Evolutionary conservation across 2,797 vertebrate genomes (phyloP), one percentile per base, ranked within the genome.

Genomic region (Lindbergichthys nudifrons): DNA sequence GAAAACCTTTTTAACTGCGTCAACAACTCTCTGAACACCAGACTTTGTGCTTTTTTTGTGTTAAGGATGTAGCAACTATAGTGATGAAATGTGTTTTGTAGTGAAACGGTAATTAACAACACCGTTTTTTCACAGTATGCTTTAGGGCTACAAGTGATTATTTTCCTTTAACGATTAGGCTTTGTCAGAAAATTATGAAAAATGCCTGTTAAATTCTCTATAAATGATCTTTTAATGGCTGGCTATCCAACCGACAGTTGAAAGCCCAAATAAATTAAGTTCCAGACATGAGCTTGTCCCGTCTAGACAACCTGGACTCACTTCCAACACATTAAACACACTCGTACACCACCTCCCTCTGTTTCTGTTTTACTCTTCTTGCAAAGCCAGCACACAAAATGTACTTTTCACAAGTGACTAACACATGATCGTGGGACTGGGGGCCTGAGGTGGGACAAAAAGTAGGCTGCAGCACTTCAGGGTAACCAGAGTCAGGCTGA

Each of bases 401-500:
- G 54, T 36, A 46, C 63, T 73, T 51, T 48, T 85, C 56, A 50
- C 65, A 57, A 85, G 78, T 85, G 75, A 88, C 81, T 79, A 88
- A 77, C 85, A 53, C 83, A 85, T 91, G 88, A 92, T 86, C 82
- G 57, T 39, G 48, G 78, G 75, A 53, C 69, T 54, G 47, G 47
- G 41, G 76, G 61, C 52, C 50, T 52, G 77, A 78, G 73, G 78
- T 78, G 52, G 41, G 42, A 64, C 54, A 61, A 63, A 75, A 73
- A 80, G 45, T 7, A 69, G 70, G 12, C 52, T 62, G 71, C 56
- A 26, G 50, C 36, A 66, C 81, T 89, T 82, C 64, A 80, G 61
- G 42, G 61, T 85, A 89, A 88, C 83, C 73, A 61, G 75, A 82
- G 76, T 89, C 87, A 85, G 79, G 75, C 83, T 75, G 72, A 63